These are phyloP conservation scores for Elymnias hypermnestra DNA, from an alignment of 1,140 invertebrate species.

Conservation along the genomic window DNA sequence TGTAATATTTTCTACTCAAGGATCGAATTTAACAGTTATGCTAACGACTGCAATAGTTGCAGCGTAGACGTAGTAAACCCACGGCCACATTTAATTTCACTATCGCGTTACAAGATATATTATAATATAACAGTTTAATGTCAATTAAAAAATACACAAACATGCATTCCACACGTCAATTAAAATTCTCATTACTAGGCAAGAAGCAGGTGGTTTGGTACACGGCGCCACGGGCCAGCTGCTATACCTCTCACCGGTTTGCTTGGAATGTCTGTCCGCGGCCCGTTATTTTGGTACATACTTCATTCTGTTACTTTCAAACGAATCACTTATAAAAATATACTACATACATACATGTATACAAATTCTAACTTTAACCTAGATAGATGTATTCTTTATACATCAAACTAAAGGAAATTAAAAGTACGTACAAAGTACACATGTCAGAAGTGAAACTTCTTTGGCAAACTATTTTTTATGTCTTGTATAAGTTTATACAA, in stretches of 20 bases:
- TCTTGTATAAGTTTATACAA: too few relatives aligned
- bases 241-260: constrained; percentile 12
- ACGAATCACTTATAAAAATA: neutral
- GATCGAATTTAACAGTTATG: too few relatives aligned
- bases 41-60: too few relatives aligned
- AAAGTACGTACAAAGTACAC: too few relatives aligned
- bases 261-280: constrained; percentile 5
- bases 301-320: neutral
- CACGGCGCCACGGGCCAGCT: constrained; percentile 14
- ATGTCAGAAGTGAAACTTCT: too few relatives aligned
- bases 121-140: neutral
- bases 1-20: too few relatives aligned
- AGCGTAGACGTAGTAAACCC: neutral
- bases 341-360: neutral
- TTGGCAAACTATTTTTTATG: too few relatives aligned
- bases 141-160: too few relatives aligned
- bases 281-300: constrained; percentile 17
- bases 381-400: too few relatives aligned
- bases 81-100: neutral
- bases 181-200: neutral
- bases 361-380: neutral
- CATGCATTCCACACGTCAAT: too few relatives aligned
- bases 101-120: neutral
- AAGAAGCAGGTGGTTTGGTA: constrained; percentile 11
- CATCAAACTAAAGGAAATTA: too few relatives aligned